These are phyloP conservation scores for Pegoplata infirma DNA, from an alignment of 2,888 invertebrate genomes.

Conservation along the genomic window DNA sequence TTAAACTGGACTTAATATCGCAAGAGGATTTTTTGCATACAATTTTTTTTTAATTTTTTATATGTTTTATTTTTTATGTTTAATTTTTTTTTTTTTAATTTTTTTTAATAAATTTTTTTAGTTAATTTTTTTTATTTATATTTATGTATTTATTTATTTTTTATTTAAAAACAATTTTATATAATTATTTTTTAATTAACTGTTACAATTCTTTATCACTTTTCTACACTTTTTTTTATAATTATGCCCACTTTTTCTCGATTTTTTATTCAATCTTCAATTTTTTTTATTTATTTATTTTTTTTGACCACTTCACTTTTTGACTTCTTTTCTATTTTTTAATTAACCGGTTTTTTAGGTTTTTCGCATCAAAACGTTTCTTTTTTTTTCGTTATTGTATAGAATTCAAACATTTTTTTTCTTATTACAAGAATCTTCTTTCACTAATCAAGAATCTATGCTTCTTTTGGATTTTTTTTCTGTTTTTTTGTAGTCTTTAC, in stretches of 20 bases:
- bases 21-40: no score
- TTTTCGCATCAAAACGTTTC: neutral
- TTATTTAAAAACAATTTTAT: neutral
- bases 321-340: neutral
- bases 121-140: neutral
- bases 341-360: constrained; percentile 40
- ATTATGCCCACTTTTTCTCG: neutral
- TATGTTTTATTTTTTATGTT: neutral
- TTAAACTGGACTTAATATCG: no score
- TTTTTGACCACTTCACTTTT: constrained; percentile 5
- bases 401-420: constrained; percentile 30
- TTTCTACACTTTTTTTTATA: neutral
- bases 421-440: constrained; percentile 35
- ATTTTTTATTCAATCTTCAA: no score
- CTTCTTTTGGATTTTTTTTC: constrained; percentile 5
- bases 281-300: neutral
- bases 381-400: constrained; percentile 6
- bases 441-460: constrained; percentile 37
- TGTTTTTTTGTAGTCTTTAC: constrained; percentile 11
- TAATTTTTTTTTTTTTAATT: neutral
- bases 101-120: neutral
- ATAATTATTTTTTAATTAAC: neutral
- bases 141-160: neutral
- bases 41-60: neutral
- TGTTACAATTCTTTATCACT: neutral